Evolutionary conservation across 2,113 vertebrate genomes (phyloP), one percentile per base, ranked within the genome.

Genomic region (Triplophysa tibetana): DNA sequence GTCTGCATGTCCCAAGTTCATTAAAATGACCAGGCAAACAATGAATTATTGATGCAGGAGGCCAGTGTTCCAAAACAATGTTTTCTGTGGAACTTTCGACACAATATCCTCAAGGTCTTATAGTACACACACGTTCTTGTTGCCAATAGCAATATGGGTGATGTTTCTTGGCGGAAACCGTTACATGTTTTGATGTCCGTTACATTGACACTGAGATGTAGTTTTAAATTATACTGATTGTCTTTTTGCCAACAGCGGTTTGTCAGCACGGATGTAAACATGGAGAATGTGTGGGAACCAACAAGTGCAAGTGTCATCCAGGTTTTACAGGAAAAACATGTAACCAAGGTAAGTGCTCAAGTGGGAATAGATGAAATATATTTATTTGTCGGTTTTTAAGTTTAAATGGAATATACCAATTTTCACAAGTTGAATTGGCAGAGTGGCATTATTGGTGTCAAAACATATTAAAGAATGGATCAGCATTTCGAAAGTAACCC

Each of bases 241-340:
- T 61, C 0, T 83, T 83, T 58, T 68, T 88, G n/a, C 45, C 50
- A 45, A 68, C 93, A 99, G 97, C 98, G 80, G 81, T 98, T 54
- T 99, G 98, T 82, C 97, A 97, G 64, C 95, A 95, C 19, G 95
- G 93, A 78, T 99, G 98, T 81, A 99, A 99, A 84, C 94, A 98
- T 0, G 98, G 98, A 2, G 96, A 98, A 81, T 99, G 98, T 10
- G 61, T 98, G 29, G 98, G 97, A 84, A 96, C 97, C 43, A 95
- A 98, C 90, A 98, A 97, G 87, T 99, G 98, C 93, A 99, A 95
- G 89, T 99, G 98, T 81, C 93, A 96, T 56, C 91, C 94, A 0
- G 98, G 98, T 79, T 99, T 94, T 88, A 93, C 95, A 0, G 98
- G 98, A 74, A 99, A 99, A 92, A 98, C 96, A 85, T 99, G 98